phyloP scores from a whole-genome alignment of 2,888 invertebrate species.

The Spatulosminthurus flaviceps region DNA sequence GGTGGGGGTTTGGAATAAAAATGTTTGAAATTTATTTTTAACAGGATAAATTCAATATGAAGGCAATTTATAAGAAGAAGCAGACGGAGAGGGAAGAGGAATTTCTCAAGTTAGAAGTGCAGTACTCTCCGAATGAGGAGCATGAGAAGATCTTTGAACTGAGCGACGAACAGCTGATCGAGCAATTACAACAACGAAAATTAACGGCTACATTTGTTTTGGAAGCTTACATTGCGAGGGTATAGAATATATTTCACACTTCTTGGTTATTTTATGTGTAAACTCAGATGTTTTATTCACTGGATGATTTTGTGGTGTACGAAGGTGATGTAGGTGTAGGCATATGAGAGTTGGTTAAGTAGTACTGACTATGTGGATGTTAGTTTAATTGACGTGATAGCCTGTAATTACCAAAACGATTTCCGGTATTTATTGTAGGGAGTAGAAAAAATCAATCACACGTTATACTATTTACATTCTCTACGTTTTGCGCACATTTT shows the following conservation, averaged over 20 bases:
- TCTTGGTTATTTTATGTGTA: not conserved
- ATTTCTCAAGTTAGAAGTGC: slow-evolving; percentile 44
- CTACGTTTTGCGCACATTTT: not conserved
- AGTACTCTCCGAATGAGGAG: slow-evolving; percentile 42
- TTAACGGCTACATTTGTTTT: slow-evolving; percentile 53
- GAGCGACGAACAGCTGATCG: slow-evolving; percentile 51
- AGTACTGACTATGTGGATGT: too few species aligned
- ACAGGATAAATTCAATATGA: slow-evolving; percentile 35
- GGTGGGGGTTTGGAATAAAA: too few species aligned
- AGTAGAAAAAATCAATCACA: too few species aligned
- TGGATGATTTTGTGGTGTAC: not conserved
- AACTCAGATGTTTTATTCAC: not conserved
- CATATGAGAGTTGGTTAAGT: too few species aligned
- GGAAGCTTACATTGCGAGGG: slow-evolving; percentile 57
- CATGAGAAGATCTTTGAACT: slow-evolving; percentile 50
- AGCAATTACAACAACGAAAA: slow-evolving; percentile 50
- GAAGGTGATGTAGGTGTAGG: not conserved
- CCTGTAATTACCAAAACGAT: too few species aligned
- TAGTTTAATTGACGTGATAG: too few species aligned
- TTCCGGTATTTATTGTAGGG: too few species aligned
- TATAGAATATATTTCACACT: not conserved
- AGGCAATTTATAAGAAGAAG: slow-evolving; percentile 48
- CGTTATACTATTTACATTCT: too few species aligned
- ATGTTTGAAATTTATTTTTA: not conserved
- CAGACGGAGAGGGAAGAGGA: slow-evolving; percentile 51